Evolutionary conservation across 2,888 invertebrate genomes (phyloP), one percentile per base, ranked within the genome.

Genomic region (Sphaerophoria taeniata): DNA sequence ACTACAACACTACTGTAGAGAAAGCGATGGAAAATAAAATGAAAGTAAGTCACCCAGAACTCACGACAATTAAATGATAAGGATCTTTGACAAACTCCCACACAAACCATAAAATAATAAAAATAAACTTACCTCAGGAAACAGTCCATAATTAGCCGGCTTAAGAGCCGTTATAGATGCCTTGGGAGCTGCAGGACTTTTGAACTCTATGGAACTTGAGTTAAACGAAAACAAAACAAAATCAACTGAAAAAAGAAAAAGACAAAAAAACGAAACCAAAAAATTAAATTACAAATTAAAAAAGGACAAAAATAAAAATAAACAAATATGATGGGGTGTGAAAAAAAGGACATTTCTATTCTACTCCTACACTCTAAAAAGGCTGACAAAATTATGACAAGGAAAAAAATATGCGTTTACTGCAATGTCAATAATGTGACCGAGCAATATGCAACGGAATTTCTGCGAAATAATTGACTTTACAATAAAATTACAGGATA

Each of bases 101-200:
- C 67, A 71, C 9, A 67, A 31, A 75, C 47, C n/a, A 60, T 16
- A 55, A 36, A 45, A 55, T 58, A 11, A 16, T 39, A 34, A 9
- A 34, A 67, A 24, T 45, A 14, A 80, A 80, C 84, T 85, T 58
- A 85, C 84, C 84, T 70, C 70, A 47, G 56, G 56, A 63, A 72
- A 80, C 61, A 63, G 43, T 85, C 85, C 85, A 85, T 85, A 85
- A 73, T 85, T 77, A 72, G 56, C 60, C 76, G 85, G 85, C 85
- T 24, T 16, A 45, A 58, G 63, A 81, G 85, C 84, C 84, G 84
- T 72, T 24, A 58, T 43, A 56, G 61, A 69, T 60, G 47, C 36
- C 61, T 56, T 73, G 65, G 14, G 53, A 77, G 69, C 49, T 39
- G n/a, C 34, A 61, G 70, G 65, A 72, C 67, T 47, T 67, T 61